Evolutionary conservation across 2,113 vertebrate genomes (phyloP).

Genomic region (Festucalex cinctus): DNA sequence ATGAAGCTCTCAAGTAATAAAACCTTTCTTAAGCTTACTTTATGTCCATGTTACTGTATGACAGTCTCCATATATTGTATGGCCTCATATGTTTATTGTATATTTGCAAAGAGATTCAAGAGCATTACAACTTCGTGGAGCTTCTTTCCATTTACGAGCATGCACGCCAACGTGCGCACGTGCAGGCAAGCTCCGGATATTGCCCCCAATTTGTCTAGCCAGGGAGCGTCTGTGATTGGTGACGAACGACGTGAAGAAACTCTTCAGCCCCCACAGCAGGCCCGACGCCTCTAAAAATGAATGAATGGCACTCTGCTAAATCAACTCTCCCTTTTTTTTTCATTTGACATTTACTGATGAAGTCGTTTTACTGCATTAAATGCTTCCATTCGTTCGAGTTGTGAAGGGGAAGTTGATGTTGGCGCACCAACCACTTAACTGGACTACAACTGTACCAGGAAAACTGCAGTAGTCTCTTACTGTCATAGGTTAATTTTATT

Average conservation of each 20-base stretch:
- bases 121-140: neutral
- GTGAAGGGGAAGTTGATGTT: conserved; percentile 14
- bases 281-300: conserved; percentile 35
- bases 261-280: conserved; percentile 31
- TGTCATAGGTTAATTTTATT: too few relatives aligned
- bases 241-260: conserved; percentile 62
- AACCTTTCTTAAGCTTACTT: too few relatives aligned
- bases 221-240: conserved; percentile 38
- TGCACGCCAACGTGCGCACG: conserved; percentile 24
- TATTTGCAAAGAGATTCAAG: too few relatives aligned
- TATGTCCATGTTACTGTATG: too few relatives aligned
- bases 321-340: conserved; percentile 39
- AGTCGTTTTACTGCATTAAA: conserved; percentile 46
- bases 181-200: conserved; percentile 29
- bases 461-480: neutral
- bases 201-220: conserved; percentile 55
- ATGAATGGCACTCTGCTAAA: conserved; percentile 59
- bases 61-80: too few relatives aligned
- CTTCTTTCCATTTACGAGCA: conserved; percentile 46
- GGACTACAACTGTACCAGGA: neutral
- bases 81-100: too few relatives aligned
- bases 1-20: neutral
- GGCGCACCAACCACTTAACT: conserved; percentile 14
- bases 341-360: conserved; percentile 54
- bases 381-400: conserved; percentile 40